These are phyloP conservation scores for Rhineura floridana DNA, from an alignment of 2,113 vertebrate species.

Conservation along the genomic window DNA sequence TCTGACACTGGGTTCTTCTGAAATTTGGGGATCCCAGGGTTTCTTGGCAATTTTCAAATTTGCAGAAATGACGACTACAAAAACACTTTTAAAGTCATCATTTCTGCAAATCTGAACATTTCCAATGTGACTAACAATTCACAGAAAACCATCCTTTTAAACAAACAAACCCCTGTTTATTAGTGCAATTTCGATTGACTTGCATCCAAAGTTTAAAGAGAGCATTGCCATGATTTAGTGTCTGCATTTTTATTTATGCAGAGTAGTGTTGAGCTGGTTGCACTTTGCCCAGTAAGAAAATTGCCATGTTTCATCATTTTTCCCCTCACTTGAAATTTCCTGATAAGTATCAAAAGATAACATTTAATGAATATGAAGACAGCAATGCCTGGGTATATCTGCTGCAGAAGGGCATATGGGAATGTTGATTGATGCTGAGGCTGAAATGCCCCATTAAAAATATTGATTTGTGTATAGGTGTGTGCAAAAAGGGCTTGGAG, in stretches of 20 bases:
- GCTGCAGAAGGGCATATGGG: neutral
- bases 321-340: neutral
- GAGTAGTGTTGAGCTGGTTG: neutral
- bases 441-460: neutral
- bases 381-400: neutral
- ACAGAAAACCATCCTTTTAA: too few species aligned
- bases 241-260: neutral
- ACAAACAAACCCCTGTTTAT: too few species aligned
- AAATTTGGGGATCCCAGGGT: too few species aligned
- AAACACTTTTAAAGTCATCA: too few species aligned
- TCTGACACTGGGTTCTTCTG: too few species aligned
- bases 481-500: neutral
- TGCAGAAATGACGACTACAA: too few species aligned
- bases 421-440: neutral
- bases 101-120: too few species aligned
- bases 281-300: neutral
- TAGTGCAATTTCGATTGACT: too few species aligned
- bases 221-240: too few species aligned
- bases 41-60: too few species aligned
- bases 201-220: too few species aligned
- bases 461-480: neutral
- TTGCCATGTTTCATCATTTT: neutral
- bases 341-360: neutral
- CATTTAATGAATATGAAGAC: neutral
- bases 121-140: too few species aligned